Percentiles rank a stretch among this genome's conserved stretches.
phyloP scores from a whole-genome alignment of 2,888 invertebrate genomes.

The Cephus runcator region DNA sequence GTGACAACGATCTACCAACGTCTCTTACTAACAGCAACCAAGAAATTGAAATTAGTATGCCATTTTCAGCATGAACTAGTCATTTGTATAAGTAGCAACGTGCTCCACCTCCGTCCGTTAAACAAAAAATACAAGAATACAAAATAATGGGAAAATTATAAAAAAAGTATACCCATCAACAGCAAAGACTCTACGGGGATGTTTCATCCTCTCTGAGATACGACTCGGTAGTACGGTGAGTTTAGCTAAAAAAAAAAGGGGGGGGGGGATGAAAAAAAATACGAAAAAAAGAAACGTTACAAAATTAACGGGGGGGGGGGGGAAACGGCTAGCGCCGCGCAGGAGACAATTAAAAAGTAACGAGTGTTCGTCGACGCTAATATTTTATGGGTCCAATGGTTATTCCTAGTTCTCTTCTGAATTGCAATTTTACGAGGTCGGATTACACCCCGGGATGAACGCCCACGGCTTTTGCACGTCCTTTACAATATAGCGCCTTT shows the following conservation, averaged over 20 bases:
- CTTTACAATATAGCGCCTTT: neutral
- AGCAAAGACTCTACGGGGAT: neutral
- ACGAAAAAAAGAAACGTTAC: neutral
- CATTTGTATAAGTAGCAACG: neutral
- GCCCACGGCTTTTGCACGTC: neutral
- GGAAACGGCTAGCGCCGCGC: neutral
- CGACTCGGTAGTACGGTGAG: neutral
- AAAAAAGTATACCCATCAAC: neutral
- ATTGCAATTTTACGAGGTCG: constrained; percentile 36
- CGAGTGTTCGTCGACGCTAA: constrained; percentile 20
- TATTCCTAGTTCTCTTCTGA: constrained; percentile 15
- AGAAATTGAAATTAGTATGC: neutral
- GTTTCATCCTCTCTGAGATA: neutral
- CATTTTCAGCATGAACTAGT: neutral
- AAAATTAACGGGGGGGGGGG: neutral
- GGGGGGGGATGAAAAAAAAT: no score
- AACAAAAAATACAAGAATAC: neutral
- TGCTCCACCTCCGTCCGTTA: neutral
- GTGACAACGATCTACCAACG: neutral
- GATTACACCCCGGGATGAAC: constrained; percentile 25
- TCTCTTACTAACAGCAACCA: neutral
- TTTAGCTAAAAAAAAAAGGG: neutral
- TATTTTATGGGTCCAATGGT: constrained; percentile 30
- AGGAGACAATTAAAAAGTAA: constrained; percentile 24
- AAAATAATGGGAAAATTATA: neutral